These are phyloP conservation scores for Anoncus sp. DNA, from an alignment of 2,888 invertebrate genomes.

Conservation along the genomic window DNA sequence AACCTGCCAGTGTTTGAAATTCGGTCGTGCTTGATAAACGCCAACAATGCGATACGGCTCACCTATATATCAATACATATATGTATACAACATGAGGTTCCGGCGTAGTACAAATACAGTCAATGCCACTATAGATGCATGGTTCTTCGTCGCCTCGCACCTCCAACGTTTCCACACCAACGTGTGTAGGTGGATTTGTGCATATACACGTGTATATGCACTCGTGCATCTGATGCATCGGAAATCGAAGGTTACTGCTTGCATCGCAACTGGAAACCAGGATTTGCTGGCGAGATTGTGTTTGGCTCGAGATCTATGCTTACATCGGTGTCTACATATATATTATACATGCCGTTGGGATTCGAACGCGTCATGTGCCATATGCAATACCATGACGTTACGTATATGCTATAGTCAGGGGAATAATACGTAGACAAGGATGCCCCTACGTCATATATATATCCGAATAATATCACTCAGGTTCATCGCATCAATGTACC, in stretches of 20 bases:
- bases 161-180: not conserved
- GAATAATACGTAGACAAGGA: conserved; percentile 11
- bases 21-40: conserved; percentile 39
- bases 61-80: not conserved
- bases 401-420: not conserved
- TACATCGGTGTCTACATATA: conserved; percentile 15
- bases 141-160: not conserved
- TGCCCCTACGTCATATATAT: not conserved
- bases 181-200: not conserved
- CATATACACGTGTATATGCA: not conserved
- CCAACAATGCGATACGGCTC: conserved; percentile 36
- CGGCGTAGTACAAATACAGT: not conserved
- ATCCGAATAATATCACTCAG: conserved; percentile 37
- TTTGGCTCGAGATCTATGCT: conserved; percentile 23
- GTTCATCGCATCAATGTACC: conserved; percentile 15
- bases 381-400: conserved; percentile 1
- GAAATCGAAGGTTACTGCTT: conserved; percentile 48
- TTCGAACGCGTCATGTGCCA: conserved; percentile 33
- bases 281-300: conserved; percentile 39
- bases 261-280: conserved; percentile 31
- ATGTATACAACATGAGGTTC: not conserved
- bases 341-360: conserved; percentile 18
- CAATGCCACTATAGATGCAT: conserved; percentile 4
- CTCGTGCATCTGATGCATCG: conserved; percentile 33
- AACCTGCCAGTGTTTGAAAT: conserved; percentile 37